Evolutionary conservation across 2,888 invertebrate genomes (phyloP).

Genomic region (Catonia carolina): DNA sequence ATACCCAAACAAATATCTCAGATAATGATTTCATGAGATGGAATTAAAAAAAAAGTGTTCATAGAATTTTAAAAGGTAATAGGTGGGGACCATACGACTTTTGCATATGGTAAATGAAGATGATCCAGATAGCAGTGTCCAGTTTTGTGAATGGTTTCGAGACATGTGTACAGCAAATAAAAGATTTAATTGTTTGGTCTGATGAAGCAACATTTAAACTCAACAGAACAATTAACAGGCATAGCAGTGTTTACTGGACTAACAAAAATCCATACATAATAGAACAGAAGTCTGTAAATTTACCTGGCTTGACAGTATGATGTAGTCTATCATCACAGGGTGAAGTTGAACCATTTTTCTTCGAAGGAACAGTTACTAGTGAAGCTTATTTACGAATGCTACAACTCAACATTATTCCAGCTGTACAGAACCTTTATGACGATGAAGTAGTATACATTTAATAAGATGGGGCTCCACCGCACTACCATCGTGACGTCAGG

Average conservation of each 20-base stretch:
- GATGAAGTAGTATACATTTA: neutral
- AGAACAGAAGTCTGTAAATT: neutral
- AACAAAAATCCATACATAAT: neutral
- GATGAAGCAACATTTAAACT: neutral
- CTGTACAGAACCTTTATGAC: neutral
- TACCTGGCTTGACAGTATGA: slow-evolving; percentile 1
- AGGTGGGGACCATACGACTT: neutral
- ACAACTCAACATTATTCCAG: neutral
- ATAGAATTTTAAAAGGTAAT: neutral
- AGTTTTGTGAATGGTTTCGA: slow-evolving; percentile 5
- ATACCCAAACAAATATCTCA: neutral
- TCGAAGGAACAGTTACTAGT: neutral
- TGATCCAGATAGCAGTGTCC: neutral
- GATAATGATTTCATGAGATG: neutral
- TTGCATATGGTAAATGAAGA: neutral
- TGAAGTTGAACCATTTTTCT: neutral
- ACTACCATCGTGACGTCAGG: neutral
- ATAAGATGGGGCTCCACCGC: neutral
- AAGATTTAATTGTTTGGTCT: slow-evolving; percentile 4
- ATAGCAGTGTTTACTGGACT: neutral
- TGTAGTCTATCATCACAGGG: neutral
- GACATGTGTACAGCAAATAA: neutral
- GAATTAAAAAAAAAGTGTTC: neutral
- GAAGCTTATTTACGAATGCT: neutral
- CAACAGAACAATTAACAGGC: neutral